Evolutionary conservation across 2,888 invertebrate genomes (phyloP), one percentile per base, ranked within the genome.

Genomic region (Pilophorus perplexus): DNA sequence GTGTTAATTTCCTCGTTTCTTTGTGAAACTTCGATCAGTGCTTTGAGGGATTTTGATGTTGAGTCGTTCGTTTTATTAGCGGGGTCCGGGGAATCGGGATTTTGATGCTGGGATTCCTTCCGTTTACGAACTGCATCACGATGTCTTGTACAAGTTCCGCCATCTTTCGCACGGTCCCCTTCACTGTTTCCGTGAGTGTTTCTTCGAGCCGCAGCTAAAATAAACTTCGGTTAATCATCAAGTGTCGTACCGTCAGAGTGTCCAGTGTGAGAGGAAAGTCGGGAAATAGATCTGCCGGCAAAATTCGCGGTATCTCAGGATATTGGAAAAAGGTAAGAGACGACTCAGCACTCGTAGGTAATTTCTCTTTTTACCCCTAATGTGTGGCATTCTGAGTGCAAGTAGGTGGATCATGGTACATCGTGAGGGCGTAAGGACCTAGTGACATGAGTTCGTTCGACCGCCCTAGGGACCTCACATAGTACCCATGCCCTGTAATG

Each of bases 261-360:
- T 62, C 46, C 33, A 48, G 62, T 62, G 62, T 62, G 48, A 62
- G 37, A 33, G 62, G 62, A 48, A 62, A 62, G 48, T 22, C 62
- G 18, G 44, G 44, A 46, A 62, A 33, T 33, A 44, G 20, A 48
- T 18, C 44, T n/a, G 44, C 62, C 48, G 46, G 62, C 62, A 62
- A 62, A 33, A 62, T 46, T 62, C 62, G 62, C 44, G 28, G 62
- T 44, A 62, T 62, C 62, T 62, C 62, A n/a, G 62, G 62, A 20
- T 62, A 62, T 46, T 62, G 62, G 62, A 62, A 46, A 37, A 62
- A 62, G 62, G 62, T 62, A 23, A 18, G 44, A 18, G 28, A 52
- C 18, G 28, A 23, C n/a, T n/a, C n/a, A n/a, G n/a, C n/a, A n/a
- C n/a, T n/a, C n/a, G n/a, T n/a, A n/a, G n/a, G n/a, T n/a, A n/a